Evolutionary conservation across 23 tunicate species (phyloP).

Genomic region (Phallusia fumigata): DNA sequence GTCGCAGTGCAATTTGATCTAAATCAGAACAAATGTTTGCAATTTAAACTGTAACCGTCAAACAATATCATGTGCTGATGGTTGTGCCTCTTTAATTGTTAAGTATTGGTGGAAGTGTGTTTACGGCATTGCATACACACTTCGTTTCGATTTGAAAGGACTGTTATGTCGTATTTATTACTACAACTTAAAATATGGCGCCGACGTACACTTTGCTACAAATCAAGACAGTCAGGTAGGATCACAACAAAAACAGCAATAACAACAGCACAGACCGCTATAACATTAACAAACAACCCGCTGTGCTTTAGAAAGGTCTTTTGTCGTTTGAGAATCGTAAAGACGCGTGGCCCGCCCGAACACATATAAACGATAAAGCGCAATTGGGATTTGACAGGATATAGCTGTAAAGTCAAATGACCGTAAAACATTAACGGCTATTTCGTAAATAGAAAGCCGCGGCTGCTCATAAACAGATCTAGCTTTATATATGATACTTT

Average conservation of each 20-base stretch:
- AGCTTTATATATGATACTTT: too few species aligned
- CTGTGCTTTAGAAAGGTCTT: background rate
- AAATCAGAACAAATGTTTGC: background rate
- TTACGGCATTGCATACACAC: too few species aligned
- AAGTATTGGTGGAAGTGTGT: too few species aligned
- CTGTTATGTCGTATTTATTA: too few species aligned
- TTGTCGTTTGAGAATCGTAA: background rate
- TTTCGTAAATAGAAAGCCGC: background rate
- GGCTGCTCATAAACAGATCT: background rate
- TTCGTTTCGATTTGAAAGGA: too few species aligned
- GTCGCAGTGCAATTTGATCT: background rate
- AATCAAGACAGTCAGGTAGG: background rate
- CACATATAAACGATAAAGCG: background rate
- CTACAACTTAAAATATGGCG: too few species aligned
- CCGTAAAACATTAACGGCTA: background rate
- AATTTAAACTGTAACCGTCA: too few species aligned
- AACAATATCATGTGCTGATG: too few species aligned
- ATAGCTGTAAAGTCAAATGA: background rate
- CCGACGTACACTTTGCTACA: background rate
- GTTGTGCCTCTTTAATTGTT: too few species aligned
- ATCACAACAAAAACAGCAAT: background rate
- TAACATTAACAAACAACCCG: background rate
- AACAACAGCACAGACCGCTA: background rate
- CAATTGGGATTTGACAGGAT: constrained; percentile 2
- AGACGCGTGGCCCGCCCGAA: background rate